Conservation (phyloP, 2,113 vertebrate genomes). For the Melanocharis versteri region DNA sequence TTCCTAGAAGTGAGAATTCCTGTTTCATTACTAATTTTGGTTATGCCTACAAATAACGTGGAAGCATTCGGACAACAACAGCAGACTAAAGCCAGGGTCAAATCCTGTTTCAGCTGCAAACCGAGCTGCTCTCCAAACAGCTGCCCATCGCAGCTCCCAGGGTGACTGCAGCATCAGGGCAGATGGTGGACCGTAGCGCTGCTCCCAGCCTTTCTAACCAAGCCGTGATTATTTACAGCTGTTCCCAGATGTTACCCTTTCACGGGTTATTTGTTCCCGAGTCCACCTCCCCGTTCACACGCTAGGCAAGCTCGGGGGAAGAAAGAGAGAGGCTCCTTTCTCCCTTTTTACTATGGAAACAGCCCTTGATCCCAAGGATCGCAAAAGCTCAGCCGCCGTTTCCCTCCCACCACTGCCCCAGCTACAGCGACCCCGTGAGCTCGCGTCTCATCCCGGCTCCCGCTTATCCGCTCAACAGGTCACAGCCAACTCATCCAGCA, state of each 20-base stretch:
- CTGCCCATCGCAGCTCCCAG: not conserved
- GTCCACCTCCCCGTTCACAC: not conserved
- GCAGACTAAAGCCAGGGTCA: not conserved
- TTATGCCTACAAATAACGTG: not conserved
- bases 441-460: not conserved
- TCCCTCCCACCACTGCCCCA: not conserved
- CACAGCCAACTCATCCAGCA: not conserved
- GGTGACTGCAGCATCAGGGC: not conserved
- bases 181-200: rapidly evolving
- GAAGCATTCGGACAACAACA: not conserved
- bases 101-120: not conserved
- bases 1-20: not conserved
- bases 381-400: not conserved
- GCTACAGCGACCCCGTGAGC: not conserved
- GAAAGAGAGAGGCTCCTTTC: conserved; percentile 46
- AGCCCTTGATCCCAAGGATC: conserved; percentile 7
- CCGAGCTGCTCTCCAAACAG: not conserved
- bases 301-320: not conserved
- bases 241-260: conserved; percentile 32
- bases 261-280: not conserved
- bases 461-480: not conserved
- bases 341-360: conserved; percentile 55
- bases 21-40: not conserved
- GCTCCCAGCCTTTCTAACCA: not conserved
- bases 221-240: not conserved